phyloP scores from a whole-genome alignment of 2,113 vertebrate species.

The Scopus umbretta region DNA sequence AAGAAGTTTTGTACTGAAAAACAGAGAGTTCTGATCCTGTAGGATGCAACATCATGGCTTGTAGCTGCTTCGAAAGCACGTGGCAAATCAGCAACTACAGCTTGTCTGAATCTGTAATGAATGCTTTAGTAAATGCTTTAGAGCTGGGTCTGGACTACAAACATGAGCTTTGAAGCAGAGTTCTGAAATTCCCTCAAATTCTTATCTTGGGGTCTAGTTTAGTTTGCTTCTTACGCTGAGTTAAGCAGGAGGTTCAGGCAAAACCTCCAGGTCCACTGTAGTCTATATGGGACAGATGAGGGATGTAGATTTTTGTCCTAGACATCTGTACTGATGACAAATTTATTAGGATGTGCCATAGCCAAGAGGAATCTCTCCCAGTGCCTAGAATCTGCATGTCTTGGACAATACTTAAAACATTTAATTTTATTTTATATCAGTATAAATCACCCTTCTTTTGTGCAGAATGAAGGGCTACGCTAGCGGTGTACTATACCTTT shows the following conservation, averaged over 20 bases:
- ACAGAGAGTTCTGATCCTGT: background rate
- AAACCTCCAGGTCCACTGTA: background rate
- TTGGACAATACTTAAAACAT: background rate
- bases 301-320: background rate
- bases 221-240: background rate
- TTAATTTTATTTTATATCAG: background rate
- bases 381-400: background rate
- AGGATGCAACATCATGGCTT: background rate
- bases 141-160: background rate
- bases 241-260: background rate
- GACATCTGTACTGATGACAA: background rate
- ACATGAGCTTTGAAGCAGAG: background rate
- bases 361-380: background rate
- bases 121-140: background rate
- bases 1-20: background rate
- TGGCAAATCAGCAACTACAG: background rate
- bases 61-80: background rate
- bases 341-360: background rate
- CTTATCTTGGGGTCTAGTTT: background rate
- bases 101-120: background rate
- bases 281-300: background rate
- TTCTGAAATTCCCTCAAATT: background rate
- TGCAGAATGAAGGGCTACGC: background rate
- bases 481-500: conserved; percentile 59
- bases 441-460: background rate